phyloP scores from a whole-genome alignment of 2,113 vertebrate species.

The Paramisgurnus dabryanus region DNA sequence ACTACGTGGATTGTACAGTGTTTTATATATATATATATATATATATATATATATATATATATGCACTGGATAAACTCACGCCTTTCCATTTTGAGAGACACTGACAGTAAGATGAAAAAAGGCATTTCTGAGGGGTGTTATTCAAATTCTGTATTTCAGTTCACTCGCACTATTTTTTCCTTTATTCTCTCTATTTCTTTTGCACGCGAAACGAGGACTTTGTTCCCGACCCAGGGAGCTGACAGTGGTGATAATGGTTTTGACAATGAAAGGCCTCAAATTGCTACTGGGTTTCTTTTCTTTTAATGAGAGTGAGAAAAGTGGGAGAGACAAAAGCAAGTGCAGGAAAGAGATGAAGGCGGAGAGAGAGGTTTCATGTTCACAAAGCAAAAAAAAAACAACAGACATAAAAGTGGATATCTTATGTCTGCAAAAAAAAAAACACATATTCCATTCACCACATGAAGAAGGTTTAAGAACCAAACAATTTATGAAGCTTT shows the following conservation, averaged over 20 bases:
- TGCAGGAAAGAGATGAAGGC: slow-evolving; percentile 1
- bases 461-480: slow-evolving; percentile 31
- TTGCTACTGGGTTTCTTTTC: slow-evolving; percentile 66
- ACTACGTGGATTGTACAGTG: slow-evolving; percentile 45
- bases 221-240: slow-evolving; percentile 73
- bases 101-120: slow-evolving; percentile 5
- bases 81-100: slow-evolving; percentile 42
- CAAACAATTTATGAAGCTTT: slow-evolving; percentile 9
- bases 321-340: slow-evolving; percentile 24
- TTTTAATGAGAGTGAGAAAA: slow-evolving; percentile 68
- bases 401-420: slow-evolving; percentile 2
- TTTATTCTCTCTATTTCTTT: slow-evolving; percentile 71
- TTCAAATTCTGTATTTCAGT: slow-evolving; percentile 48
- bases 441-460: background rate
- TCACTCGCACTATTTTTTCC: slow-evolving; percentile 47
- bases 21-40: slow-evolving; percentile 6
- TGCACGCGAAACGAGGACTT: slow-evolving; percentile 73
- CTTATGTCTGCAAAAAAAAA: background rate
- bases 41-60: slow-evolving; percentile 18
- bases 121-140: slow-evolving; percentile 20
- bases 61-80: slow-evolving; percentile 44
- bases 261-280: slow-evolving; percentile 75
- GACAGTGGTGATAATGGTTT: slow-evolving; percentile 77
- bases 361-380: slow-evolving; percentile 34
- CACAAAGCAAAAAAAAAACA: slow-evolving; percentile 6